phyloP scores from a whole-genome alignment of 2,888 invertebrate genomes.

The Elegia similella region DNA sequence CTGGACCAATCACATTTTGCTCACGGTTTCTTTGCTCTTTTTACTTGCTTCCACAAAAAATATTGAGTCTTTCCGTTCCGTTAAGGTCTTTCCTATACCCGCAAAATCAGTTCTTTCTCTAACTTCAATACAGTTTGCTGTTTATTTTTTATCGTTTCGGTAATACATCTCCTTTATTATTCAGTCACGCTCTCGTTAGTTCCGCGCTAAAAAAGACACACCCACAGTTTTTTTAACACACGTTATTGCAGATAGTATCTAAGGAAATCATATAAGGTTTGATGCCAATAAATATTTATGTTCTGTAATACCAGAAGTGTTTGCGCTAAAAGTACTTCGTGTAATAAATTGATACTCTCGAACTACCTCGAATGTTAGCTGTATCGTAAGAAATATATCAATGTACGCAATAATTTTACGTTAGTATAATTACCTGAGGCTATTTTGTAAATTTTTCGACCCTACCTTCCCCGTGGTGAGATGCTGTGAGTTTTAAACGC shows the following conservation, averaged over 20 bases:
- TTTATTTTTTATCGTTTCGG: neutral
- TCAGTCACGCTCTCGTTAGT: constrained; percentile 11
- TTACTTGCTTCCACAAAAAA: neutral
- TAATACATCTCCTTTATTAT: neutral
- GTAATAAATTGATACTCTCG: too few species aligned
- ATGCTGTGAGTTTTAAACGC: too few species aligned
- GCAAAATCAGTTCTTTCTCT: neutral
- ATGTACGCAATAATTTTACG: too few species aligned
- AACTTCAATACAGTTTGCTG: neutral
- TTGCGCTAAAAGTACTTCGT: neutral
- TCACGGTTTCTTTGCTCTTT: neutral
- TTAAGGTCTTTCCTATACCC: neutral
- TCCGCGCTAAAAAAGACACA: constrained; percentile 12
- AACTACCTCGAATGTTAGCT: too few species aligned
- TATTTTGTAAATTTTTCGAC: too few species aligned
- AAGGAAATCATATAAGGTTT: neutral
- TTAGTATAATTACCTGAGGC: too few species aligned
- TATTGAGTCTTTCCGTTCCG: too few species aligned
- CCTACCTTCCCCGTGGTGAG: too few species aligned
- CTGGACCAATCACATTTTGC: neutral
- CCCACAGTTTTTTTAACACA: constrained; percentile 10
- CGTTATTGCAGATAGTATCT: constrained; percentile 8
- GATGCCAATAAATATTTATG: constrained; percentile 9
- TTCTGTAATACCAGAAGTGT: constrained; percentile 5
- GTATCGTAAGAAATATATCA: too few species aligned